Evolutionary conservation across 2,888 invertebrate species (phyloP), one percentile per base, ranked within the genome.

Genomic region (Platycheirus albimanus): DNA sequence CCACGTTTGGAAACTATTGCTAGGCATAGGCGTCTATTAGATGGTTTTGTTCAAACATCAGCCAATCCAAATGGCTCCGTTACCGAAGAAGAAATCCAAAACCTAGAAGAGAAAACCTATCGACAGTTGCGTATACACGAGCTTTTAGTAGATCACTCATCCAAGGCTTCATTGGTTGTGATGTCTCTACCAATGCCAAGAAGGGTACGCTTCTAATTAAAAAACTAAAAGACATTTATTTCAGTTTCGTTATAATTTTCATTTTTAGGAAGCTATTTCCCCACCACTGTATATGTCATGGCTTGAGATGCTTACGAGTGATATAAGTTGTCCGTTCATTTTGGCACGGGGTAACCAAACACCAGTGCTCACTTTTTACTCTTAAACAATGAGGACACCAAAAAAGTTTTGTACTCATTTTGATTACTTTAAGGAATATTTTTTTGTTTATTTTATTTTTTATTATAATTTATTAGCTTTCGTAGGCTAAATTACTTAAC

Each of bases 131-230:
- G 98, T 85, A 93, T 99, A 85, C 93, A 98, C 51, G 99, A 99
- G 90, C 92, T 99, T 81, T 92, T 99, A 33, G 91, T 96, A 61
- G 94, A 97, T 89, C 95, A 99, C 92, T 99, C 98, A 0, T 94
- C 92, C 85, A 93, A 95, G 67, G 95, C 99, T 0, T 94, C 95
- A n/a, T 93, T 99, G 85, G 94, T 99, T 86, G 97, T 99, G 69
- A 98, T 99, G 99, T 99, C 94, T 91, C 92, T 99, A 83, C 98
- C 98, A 28, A 97, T 98, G 95, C 98, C 98, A 0, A 93, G 97
- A 86, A 97, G 93, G 91, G 97, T 93, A 90, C 91, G 86, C 45
- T 43, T 6, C 1, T 33, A 33, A 33, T 2, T 20, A 1, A 2
- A 11, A 0, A 3, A 11, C 1, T 24, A 38, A 20, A n/a, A n/a